Base-by-base conservation (phyloP, 2,888 invertebrate species). In the Thecophora atra region DNA sequence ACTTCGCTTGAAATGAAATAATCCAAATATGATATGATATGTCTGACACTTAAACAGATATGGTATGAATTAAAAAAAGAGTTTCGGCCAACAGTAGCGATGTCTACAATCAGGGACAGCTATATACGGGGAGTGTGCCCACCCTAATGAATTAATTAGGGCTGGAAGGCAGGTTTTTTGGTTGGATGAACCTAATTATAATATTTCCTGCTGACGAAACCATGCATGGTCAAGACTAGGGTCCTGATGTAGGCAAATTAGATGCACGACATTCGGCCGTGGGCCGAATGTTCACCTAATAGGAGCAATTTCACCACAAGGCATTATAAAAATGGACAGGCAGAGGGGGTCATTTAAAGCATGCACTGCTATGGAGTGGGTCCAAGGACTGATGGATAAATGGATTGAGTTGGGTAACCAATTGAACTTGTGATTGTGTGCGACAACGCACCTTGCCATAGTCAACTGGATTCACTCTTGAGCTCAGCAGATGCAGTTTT, bases 261-360 rank as follows among this genome's bases (percentile, higher is more conserved):
- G 62, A 21, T 67, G 68, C 1, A 70, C 70, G 21, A n/a, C n/a
- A n/a, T n/a, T n/a, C n/a, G n/a, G 67, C 21, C 66, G 70, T n/a
- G 70, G 70, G n/a, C 70, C 70, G 24, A 73, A 73, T 17, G 58
- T 73, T 7, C 66, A 71, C 47, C 37, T 73, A 21, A 71, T 73
- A 21, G 71, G 63, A 8, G 68, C 30, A 17, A 71, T 73, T 17
- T 28, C 56, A 26, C 44, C 63, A 6, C 2, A 26, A 1, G 71
- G 71, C 6, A 62, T 68, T 62, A 17, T 73, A 15, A 37, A 56
- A 54, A 54, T 71, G 52, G 56, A 19, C 21, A 63, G 15, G 26
- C 52, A 42, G 11, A 30, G 70, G 24, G 21, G 28, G 21, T 66
- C 24, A 1, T 51, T 66, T 13, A 66, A 24, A 8, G 3, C 26